A percentile compares a stretch with the other conserved stretches of the same genome.
Evolutionary conservation across 92 coral and sea anemone genomes (phyloP).

Genomic region (Porites rus): DNA sequence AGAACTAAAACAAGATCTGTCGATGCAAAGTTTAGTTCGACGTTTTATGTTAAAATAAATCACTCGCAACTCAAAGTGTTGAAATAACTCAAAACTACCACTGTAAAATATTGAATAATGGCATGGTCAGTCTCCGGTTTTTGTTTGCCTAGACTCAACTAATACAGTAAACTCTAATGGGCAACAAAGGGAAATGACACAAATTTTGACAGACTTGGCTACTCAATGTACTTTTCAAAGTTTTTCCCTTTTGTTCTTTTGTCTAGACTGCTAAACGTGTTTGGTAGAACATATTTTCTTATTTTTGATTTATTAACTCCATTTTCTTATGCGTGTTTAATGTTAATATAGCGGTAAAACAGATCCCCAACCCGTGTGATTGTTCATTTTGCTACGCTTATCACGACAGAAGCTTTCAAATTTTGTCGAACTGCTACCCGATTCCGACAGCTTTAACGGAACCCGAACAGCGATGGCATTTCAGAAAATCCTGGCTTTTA

Average conservation of each 20-base stretch:
- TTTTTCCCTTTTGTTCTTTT: neutral
- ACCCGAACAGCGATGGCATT: constrained; percentile 4
- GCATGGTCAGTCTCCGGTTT: too few species aligned
- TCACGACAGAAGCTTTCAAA: neutral
- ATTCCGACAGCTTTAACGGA: neutral
- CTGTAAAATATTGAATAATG: too few species aligned
- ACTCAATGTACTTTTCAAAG: neutral
- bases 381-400: neutral
- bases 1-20: too few species aligned
- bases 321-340: too few species aligned
- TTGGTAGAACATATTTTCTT: neutral
- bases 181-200: neutral
- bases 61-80: too few species aligned
- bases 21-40: too few species aligned
- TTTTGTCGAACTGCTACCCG: neutral
- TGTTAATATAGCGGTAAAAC: too few species aligned
- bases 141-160: too few species aligned
- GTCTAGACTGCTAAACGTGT: neutral
- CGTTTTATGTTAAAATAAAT: too few species aligned
- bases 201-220: neutral
- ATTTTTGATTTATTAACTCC: neutral
- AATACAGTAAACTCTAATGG: too few species aligned
- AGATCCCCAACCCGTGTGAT: too few species aligned
- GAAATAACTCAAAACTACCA: too few species aligned
- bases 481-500: constrained; percentile 58